Base-by-base conservation (phyloP, 37 sponge, comb jelly and placozoan genomes). In the Theonella swinhoei region DNA sequence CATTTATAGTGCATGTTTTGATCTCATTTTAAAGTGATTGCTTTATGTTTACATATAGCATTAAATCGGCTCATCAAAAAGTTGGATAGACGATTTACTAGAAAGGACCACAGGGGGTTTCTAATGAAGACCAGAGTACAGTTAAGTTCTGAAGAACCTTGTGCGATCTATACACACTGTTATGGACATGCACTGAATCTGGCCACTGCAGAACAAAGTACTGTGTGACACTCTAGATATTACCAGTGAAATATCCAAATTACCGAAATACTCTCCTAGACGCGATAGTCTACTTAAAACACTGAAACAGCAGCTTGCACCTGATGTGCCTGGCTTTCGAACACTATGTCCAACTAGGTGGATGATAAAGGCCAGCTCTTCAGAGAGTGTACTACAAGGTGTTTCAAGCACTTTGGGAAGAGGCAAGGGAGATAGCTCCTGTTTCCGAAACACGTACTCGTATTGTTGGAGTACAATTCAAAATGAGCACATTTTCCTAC, bases 281-380 rank as follows among this genome's bases (percentile, higher is more conserved):
- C 70, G 80, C 33, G 80, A 87, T 33, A 41, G 76, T 19, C 58
- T 72, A n/a, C 80, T 87, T 63, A 38, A 79, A 4, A 70, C 39
- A 32, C 43, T 79, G 8, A 79, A 79, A 38, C 42, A 9, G 28
- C 66, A 87, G 40, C 30, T 87, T 61, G 66, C 80, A 26, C 87
- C 75, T 67, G 87, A 80, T 28, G 34, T 70, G 24, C 77, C 77
- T 30, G 78, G 78, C 28, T 87, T 87, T 72, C 34, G 87, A 64
- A 87, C 80, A 3, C 54, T 71, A 64, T 87, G 87, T 72, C 87
- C 80, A 63, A 79, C 87, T 24, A 33, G 80, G 64, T 87, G 87
- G 87, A 87, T 80, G 37, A 75, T 80, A 42, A 68, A 68, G 32
- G 87, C 80, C 32, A 25, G 47, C 42, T 73, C 87, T 38, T 75